A percentile compares a stretch with the other conserved stretches of the same genome.
phyloP scores from a whole-genome alignment of 2,888 invertebrate species.

The Platycnemis pennipes region DNA sequence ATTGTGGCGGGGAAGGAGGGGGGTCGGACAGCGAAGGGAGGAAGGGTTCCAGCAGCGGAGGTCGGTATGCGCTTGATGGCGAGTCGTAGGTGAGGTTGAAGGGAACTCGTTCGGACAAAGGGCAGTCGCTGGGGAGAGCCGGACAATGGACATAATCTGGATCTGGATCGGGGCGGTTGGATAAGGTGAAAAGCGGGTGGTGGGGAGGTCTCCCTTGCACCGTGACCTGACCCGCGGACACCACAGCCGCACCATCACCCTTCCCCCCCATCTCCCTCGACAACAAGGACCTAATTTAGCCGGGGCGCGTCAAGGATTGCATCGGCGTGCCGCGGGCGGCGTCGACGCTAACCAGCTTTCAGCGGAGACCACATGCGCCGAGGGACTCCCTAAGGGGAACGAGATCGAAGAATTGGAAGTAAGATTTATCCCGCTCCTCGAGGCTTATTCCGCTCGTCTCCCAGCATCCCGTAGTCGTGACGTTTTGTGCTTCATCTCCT shows the following conservation, averaged over 20 bases:
- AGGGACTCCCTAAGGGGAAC: too few species aligned
- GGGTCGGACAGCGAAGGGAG: not conserved
- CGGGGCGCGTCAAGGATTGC: conserved; percentile 15
- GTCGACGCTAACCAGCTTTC: conserved; percentile 7
- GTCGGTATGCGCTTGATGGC: not conserved
- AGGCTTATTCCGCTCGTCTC: not conserved
- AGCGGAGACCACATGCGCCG: not conserved
- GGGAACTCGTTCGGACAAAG: not conserved
- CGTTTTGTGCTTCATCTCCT: not conserved
- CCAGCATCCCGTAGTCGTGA: not conserved
- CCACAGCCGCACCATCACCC: not conserved
- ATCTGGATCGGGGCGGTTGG: not conserved
- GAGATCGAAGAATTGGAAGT: not conserved
- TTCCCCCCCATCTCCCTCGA: not conserved
- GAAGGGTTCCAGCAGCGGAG: not conserved
- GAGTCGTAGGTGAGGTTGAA: not conserved
- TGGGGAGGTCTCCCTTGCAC: not conserved
- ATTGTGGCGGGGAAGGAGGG: not conserved
- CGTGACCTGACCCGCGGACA: not conserved
- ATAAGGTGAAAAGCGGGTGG: not conserved
- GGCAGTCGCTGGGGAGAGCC: not conserved
- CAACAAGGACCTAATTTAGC: conserved; percentile 8
- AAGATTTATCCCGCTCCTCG: not conserved
- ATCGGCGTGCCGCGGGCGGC: not conserved
- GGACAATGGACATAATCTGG: conserved; percentile 13